phyloP scores from a whole-genome alignment of 2,113 vertebrate species.

The Tachysurus vachellii region DNA sequence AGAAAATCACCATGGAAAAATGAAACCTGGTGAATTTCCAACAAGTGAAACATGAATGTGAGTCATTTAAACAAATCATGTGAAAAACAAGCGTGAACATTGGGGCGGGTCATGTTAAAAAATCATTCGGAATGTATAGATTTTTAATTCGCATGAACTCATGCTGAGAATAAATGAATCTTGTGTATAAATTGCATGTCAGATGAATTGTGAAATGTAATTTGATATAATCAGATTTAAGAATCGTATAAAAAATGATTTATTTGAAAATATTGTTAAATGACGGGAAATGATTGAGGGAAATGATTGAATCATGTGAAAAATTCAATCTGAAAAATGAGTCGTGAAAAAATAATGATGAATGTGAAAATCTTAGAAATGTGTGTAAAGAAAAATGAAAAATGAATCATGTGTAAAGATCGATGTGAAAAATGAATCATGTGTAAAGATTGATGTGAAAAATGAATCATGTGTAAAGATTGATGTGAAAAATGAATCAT shows the following conservation, averaged over 20 bases:
- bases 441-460: background rate
- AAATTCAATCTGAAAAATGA: no score
- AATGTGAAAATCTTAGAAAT: background rate
- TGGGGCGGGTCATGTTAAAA: background rate
- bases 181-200: background rate
- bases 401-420: background rate
- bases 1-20: background rate
- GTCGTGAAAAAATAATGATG: background rate
- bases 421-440: background rate
- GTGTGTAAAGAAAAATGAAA: background rate
- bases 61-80: background rate
- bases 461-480: background rate
- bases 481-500: background rate
- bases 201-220: no score
- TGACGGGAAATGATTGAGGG: background rate
- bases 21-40: background rate
- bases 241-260: no score
- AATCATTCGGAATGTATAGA: background rate
- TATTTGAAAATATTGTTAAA: background rate
- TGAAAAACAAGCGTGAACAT: no score
- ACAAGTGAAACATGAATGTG: background rate
- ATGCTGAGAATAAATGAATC: background rate
- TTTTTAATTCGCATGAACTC: background rate
- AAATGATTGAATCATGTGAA: background rate
- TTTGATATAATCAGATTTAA: no score